Base-by-base conservation (phyloP, 2,888 invertebrate species). In the Kuschelorhynchus macadamiae region DNA sequence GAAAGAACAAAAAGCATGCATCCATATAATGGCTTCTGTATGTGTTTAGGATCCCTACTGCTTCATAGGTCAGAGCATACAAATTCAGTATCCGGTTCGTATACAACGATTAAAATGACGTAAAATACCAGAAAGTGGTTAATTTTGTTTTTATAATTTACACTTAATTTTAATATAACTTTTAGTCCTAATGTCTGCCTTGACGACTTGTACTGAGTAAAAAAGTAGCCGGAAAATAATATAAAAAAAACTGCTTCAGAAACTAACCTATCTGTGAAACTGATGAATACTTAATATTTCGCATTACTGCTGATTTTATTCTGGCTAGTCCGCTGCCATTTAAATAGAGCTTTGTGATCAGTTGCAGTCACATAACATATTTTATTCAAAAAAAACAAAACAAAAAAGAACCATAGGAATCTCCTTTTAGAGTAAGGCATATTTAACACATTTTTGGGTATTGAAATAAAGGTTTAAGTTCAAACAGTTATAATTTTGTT, bases 261-360 rank as follows among this genome's bases (percentile, higher is more conserved):
- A 25, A 5, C 3, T 25, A 25, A 7, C 25, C 7, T 3, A 5
- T 25, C 7, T 25, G 25, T 25, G 4, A 25, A 25, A 25, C 7
- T 25, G 25, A 25, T 5, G 4, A 25, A 25, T 7, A 25, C 4
- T 25, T 25, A 3, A 5, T 25, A 3, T 25, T 25, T 5, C 25
- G 25, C 25, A 25, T 5, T 5, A 25, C 4, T 25, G 25, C 7
- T 25, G 25, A 25, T 25, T 25, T 25, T 25, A 25, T 25, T 25
- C 3, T 25, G 25, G 25, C 4, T 25, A 7, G 7, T 25, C 7
- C 3, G 7, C 25, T 25, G 25, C n/a, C 7, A 16, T 39, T 8
- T n/a, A 39, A 39, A n/a, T 42, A 59, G 52, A 11, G 16, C 47
- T 64, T 52, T 66, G 62, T 59, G 52, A 55, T 62, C 64, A 46